phyloP scores from a whole-genome alignment of 2,113 vertebrate genomes.

The Sturnus vulgaris region DNA sequence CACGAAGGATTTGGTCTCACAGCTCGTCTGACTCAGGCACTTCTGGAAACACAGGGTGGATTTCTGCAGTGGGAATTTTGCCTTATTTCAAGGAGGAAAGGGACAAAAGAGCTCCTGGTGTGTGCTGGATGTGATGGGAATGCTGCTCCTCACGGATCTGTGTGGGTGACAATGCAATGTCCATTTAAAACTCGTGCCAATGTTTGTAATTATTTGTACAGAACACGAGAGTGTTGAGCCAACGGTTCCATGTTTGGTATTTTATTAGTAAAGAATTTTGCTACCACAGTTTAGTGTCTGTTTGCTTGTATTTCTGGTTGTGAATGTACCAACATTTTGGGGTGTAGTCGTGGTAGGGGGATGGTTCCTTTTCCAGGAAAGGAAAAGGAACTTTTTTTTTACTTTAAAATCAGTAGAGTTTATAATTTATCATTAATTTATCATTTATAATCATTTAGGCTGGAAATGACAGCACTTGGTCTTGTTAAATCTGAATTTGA shows the following conservation, averaged over 20 bases:
- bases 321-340: background rate
- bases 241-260: background rate
- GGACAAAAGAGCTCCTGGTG: background rate
- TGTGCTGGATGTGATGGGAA: background rate
- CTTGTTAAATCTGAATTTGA: background rate
- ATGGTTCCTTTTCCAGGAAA: background rate
- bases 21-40: background rate
- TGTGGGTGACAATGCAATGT: background rate
- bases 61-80: background rate
- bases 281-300: background rate
- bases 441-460: background rate
- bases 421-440: too few relatives aligned
- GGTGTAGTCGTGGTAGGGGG: background rate
- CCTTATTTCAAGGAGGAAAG: background rate
- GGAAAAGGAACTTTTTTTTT: too few relatives aligned
- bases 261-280: conserved; percentile 60
- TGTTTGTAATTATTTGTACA: background rate
- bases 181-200: background rate
- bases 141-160: background rate
- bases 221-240: background rate
- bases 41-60: background rate
- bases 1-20: background rate
- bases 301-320: fast-evolving
- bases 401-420: background rate
- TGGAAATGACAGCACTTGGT: background rate